phyloP scores from a whole-genome alignment of 2,113 vertebrate genomes.

The Pipa parva region DNA sequence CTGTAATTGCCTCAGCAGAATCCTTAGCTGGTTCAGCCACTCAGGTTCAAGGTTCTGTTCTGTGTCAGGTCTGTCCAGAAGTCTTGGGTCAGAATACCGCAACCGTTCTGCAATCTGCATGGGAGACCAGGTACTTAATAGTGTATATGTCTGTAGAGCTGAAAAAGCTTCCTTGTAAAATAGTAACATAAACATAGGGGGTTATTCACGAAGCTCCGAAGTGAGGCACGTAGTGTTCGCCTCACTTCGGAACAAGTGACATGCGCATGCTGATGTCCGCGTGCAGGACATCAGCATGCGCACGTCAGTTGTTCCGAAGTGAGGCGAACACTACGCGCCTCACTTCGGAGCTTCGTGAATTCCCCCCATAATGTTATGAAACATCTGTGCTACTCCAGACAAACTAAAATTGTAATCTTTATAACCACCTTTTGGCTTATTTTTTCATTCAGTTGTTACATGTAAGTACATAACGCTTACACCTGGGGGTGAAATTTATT shows the following conservation, averaged over 20 bases:
- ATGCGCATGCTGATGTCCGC: background rate
- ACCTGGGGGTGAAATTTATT: no score
- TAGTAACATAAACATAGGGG: background rate
- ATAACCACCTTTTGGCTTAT: background rate
- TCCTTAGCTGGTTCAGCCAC: slow-evolving; percentile 71
- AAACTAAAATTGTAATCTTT: background rate
- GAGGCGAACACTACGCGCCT: no score
- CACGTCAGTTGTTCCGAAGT: no score
- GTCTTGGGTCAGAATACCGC: slow-evolving; percentile 69
- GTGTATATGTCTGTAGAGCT: background rate
- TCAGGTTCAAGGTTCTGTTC: slow-evolving; percentile 58
- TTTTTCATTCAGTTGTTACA: background rate
- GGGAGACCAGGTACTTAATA: background rate
- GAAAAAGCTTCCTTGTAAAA: background rate
- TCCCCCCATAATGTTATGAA: background rate
- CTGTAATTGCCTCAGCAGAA: slow-evolving; percentile 50
- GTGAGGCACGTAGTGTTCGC: no score
- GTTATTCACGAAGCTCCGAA: no score
- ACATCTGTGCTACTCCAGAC: background rate
- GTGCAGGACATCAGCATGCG: no score
- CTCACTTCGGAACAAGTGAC: no score
- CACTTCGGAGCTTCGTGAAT: no score
- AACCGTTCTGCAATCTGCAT: slow-evolving; percentile 76
- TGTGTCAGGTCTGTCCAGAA: slow-evolving; percentile 55
- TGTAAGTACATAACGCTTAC: background rate